Evolutionary conservation across 2,113 vertebrate species (phyloP), one percentile per base, ranked within the genome.

Genomic region (Atrichornis clamosus): DNA sequence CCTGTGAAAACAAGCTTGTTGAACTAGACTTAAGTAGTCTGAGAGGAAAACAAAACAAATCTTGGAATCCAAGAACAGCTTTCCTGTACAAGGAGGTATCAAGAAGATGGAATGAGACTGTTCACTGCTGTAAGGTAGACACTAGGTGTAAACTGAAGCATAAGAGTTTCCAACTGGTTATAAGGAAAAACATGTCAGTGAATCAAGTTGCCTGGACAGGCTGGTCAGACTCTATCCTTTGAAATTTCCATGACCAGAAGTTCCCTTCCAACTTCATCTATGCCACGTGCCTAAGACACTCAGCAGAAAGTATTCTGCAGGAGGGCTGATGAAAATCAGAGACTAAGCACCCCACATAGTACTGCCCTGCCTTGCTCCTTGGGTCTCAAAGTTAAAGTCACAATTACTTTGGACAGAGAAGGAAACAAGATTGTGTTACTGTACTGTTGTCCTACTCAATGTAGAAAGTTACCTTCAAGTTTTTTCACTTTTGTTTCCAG

Each of bases 401-500:
- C 19, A 49, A 32, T 41, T 67, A 58, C 7, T 67, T 55, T n/a
- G 27, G 50, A 28, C 14, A 67, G 55, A 58, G 76, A 64, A 52
- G 18, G 18, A 74, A 89, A 33, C 33, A 44, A 83, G 33, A 85
- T 19, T 30, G 24, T 76, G 12, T 18, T 53, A 56, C 23, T 74
- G 8, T 39, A 95, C 47, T 50, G 23, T 24, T 78, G 22, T 69
- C 55, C 28, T 55, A 74, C 17, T 44, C 6, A 83, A 15, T 16
- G 7, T 27, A 64, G 39, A 24, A 63, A 84, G 92, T 96, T 97
- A 99, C 99, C 99, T 99, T 99, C 98, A 41, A 99, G 97, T 78
- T 97, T 98, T 92, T 97, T 97, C 65, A 99, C 98, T 96, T 99
- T 99, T 56, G 95, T 98, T 98, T 99, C 98, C 50, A 99, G 97